Base-by-base conservation (phyloP, 2,797 vertebrate genomes). In the Cyclopterus lumpus region DNA sequence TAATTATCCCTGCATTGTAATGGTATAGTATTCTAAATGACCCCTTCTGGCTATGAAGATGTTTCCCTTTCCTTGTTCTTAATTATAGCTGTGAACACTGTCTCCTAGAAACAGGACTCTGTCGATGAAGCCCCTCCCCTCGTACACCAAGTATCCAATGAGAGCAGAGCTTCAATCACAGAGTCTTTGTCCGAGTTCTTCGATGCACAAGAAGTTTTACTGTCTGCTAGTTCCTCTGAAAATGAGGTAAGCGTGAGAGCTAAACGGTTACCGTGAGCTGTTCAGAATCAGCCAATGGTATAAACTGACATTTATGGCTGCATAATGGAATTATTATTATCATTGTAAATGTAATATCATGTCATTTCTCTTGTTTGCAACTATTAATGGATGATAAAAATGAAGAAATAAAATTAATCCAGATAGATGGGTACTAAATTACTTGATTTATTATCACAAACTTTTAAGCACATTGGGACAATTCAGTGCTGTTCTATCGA, bases 181-280 rank as follows among this genome's bases (percentile, higher is more conserved):
- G 98, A 99, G 90, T 99, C 98, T 16, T 90, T 99, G 67, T 96
- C 96, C 0, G 98, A 99, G 92, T 99, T 99, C 90, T 99, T 97
- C 77, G 98, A 99, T 73, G 98, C 98, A n/a, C 98, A 99, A 78
- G 98, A 99, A 91, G 97, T 99, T 64, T 91, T 99, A 1, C 75
- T 99, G 73, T 99, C 98, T 63, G 96, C 97, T 3, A 99, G 98
- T 80, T 99, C 98, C 82, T 99, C 98, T 80, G 98, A 99, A 93
- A 99, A 99, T 46, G 98, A 99, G 96, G 98, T 99, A 64, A 86
- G 92, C 57, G n/a, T 48, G 28, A 16, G 5, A 61, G 28, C 7
- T 62, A 22, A 57, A 58, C 28, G 63, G 69, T 77, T 26, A 48
- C 12, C 6, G 16, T 67, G 22, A 62, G 10, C 28, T 58, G 1